These are phyloP conservation scores for Drosophila niveifrons DNA, from an alignment of 2,888 invertebrate species.

Conservation along the genomic window DNA sequence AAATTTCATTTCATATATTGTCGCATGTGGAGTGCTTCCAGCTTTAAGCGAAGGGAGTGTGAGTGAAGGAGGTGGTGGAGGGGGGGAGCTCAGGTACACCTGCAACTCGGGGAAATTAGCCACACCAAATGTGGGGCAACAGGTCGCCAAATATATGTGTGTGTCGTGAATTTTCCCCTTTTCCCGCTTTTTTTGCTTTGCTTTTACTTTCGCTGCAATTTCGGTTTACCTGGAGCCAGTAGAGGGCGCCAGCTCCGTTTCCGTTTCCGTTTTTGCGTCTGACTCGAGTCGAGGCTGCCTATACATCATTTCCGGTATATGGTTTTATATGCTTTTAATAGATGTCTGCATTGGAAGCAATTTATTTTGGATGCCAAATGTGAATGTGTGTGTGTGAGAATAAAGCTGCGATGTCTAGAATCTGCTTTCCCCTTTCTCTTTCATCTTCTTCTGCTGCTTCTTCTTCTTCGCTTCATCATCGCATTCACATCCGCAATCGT, in stretches of 20 bases:
- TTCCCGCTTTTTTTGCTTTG: slow-evolving; percentile 1
- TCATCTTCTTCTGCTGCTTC: slow-evolving; percentile 25
- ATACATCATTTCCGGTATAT: slow-evolving; percentile 78
- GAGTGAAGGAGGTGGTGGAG: not conserved
- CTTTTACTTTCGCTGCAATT: slow-evolving; percentile 66
- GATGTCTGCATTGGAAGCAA: slow-evolving; percentile 78
- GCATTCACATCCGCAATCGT: slow-evolving; percentile 23
- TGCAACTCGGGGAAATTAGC: slow-evolving; percentile 71
- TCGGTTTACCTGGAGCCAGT: slow-evolving; percentile 7
- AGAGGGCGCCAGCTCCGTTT: slow-evolving; percentile 20
- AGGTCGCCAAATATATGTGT: slow-evolving; percentile 54
- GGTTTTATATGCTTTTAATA: slow-evolving; percentile 77
- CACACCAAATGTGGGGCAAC: slow-evolving; percentile 67
- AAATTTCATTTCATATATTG: slow-evolving; percentile 70
- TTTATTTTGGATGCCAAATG: slow-evolving; percentile 60
- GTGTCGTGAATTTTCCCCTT: slow-evolving; percentile 9
- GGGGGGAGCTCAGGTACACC: slow-evolving; percentile 30
- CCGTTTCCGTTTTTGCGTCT: slow-evolving; percentile 16
- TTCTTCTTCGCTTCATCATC: slow-evolving; percentile 11
- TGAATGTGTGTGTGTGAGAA: slow-evolving; percentile 15
- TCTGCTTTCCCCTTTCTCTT: slow-evolving; percentile 26
- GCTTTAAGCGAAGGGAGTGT: not conserved
- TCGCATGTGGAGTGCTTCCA: slow-evolving; percentile 33
- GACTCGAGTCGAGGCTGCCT: slow-evolving; percentile 33
- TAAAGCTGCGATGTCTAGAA: slow-evolving; percentile 32